phyloP scores from a whole-genome alignment of 1,140 invertebrate species.

The Drosophila equinoxialis region DNA sequence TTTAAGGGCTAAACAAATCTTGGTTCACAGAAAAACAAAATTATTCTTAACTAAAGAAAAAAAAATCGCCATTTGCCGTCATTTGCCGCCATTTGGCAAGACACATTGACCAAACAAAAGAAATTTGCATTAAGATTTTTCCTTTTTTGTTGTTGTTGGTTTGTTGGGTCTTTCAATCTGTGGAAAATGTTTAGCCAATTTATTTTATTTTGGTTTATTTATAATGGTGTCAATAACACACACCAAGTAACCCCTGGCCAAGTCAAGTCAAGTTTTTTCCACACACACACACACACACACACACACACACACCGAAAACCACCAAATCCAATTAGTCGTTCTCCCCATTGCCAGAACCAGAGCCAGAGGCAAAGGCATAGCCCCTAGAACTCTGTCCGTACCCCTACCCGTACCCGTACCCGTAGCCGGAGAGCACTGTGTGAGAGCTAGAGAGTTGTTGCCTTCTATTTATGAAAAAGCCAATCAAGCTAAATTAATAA shows the following conservation, averaged over 20 bases:
- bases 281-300: conserved; percentile 24
- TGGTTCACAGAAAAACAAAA: background rate
- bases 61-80: no score
- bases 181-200: conserved; percentile 56
- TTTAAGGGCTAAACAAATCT: background rate
- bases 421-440: background rate
- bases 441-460: conserved; percentile 30
- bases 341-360: conserved; percentile 9
- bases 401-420: no score
- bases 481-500: conserved; percentile 81
- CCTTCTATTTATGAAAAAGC: conserved; percentile 74
- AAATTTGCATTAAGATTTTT: conserved; percentile 50
- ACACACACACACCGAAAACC: no score
- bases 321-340: conserved; percentile 71
- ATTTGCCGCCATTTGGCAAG: conserved; percentile 3
- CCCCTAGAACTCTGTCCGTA: background rate
- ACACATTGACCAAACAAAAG: conserved; percentile 44
- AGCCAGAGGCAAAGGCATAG: background rate
- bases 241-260: conserved; percentile 22
- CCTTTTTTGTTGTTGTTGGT: conserved; percentile 12
- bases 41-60: background rate
- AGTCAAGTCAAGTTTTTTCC: conserved; percentile 14
- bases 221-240: conserved; percentile 76
- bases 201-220: conserved; percentile 18
- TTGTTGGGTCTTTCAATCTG: background rate